These are phyloP conservation scores for Platichthys flesus DNA, from an alignment of 2,113 vertebrate genomes.

Conservation along the genomic window DNA sequence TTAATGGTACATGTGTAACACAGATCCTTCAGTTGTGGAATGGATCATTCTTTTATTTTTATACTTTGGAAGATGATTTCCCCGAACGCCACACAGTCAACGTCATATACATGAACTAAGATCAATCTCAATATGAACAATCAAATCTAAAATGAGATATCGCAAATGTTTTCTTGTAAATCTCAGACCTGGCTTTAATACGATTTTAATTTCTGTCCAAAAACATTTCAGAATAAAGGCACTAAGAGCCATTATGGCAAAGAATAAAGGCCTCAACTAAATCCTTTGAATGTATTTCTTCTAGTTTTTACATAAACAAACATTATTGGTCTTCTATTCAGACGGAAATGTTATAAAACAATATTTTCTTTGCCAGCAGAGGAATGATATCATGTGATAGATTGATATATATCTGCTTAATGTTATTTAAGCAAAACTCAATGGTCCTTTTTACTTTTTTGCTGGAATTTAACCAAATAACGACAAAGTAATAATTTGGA, in stretches of 20 bases:
- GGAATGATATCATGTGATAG: slow-evolving; percentile 50
- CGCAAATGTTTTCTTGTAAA: background rate
- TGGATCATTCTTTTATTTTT: slow-evolving; percentile 12
- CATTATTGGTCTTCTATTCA: slow-evolving; percentile 32
- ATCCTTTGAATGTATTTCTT: background rate
- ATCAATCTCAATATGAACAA: background rate
- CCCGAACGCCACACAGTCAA: background rate
- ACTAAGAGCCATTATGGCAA: slow-evolving; percentile 3
- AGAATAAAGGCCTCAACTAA: slow-evolving; percentile 37
- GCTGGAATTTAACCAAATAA: slow-evolving; percentile 27
- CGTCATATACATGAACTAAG: background rate
- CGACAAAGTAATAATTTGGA: slow-evolving; percentile 1
- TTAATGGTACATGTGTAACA: slow-evolving; percentile 9
- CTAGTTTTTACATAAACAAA: slow-evolving; percentile 1
- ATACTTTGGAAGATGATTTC: slow-evolving; percentile 11
- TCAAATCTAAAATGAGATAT: background rate
- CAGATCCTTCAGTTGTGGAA: slow-evolving; percentile 47
- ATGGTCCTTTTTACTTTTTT: slow-evolving; percentile 43
- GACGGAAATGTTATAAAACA: slow-evolving; percentile 4
- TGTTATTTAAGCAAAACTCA: slow-evolving; percentile 2
- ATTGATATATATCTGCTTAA: background rate
- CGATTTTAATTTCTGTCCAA: background rate
- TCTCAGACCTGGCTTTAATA: background rate
- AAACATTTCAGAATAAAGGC: slow-evolving; percentile 30
- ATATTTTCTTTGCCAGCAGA: background rate